Conservation (phyloP, 2,888 invertebrate species). For the Mesodorylaimus sp. region DNA sequence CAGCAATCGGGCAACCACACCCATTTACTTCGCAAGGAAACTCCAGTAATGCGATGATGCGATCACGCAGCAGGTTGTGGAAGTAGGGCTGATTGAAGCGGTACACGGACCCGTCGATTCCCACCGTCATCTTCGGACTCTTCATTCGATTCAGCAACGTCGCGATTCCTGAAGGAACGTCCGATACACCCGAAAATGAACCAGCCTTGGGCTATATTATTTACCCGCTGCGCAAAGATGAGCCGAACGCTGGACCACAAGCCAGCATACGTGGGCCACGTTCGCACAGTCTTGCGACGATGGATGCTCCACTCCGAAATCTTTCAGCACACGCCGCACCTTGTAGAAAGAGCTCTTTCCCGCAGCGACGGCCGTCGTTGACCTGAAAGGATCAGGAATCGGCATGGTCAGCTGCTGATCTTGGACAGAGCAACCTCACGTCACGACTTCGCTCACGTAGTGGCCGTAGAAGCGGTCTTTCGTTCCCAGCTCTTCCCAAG, state of each 20-base stretch:
- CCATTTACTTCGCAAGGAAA: background rate
- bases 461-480: conserved; percentile 77
- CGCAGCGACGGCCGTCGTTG: conserved; percentile 68
- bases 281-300: conserved; percentile 74
- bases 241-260: conserved; percentile 75
- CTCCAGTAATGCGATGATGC: conserved; percentile 40
- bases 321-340: conserved; percentile 62
- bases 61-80: conserved; percentile 73
- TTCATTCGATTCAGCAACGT: conserved; percentile 74
- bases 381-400: conserved; percentile 71
- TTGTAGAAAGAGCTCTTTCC: conserved; percentile 34
- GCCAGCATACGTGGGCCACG: conserved; percentile 74
- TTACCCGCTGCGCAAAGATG: conserved; percentile 66
- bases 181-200: conserved; percentile 69
- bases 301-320: conserved; percentile 54
- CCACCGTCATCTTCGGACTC: conserved; percentile 67
- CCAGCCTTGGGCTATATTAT: too few relatives aligned
- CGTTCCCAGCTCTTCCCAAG: conserved; percentile 55
- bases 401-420: too few relatives aligned
- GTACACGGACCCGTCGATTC: conserved; percentile 90
- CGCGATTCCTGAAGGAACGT: conserved; percentile 46
- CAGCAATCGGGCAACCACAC: background rate
- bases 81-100: conserved; percentile 89
- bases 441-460: conserved; percentile 92
- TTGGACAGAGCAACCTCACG: conserved; percentile 38